Percentiles rank a stretch among this genome's conserved stretches.
phyloP scores from a whole-genome alignment of 2,888 invertebrate genomes.

The Tupiocoris notatus region DNA sequence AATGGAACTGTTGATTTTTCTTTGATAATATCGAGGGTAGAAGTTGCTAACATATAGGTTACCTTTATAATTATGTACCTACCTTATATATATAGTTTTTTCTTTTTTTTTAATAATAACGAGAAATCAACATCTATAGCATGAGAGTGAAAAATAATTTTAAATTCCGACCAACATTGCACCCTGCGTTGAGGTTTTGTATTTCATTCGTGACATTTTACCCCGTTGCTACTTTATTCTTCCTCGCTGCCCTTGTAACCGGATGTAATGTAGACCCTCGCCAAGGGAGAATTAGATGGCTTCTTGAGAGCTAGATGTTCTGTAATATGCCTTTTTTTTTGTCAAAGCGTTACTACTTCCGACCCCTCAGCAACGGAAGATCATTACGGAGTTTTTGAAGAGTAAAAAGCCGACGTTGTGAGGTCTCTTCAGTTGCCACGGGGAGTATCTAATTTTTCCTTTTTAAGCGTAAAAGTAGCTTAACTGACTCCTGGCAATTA shows the following conservation, averaged over 20 bases:
- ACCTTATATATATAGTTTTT: too few relatives aligned
- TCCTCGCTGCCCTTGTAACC: slow-evolving; percentile 4
- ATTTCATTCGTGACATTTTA: background rate
- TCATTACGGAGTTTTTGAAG: background rate
- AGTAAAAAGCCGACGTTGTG: background rate
- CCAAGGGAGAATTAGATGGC: slow-evolving; percentile 5
- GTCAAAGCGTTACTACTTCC: slow-evolving; percentile 2
- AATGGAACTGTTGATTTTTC: too few relatives aligned
- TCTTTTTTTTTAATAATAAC: too few relatives aligned
- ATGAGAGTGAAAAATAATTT: too few relatives aligned
- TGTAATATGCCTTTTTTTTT: slow-evolving; percentile 18
- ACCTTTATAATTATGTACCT: too few relatives aligned
- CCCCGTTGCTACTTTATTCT: background rate
- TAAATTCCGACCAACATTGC: too few relatives aligned
- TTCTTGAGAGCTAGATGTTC: slow-evolving; percentile 22
- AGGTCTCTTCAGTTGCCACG: slow-evolving; percentile 3
- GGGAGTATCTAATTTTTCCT: slow-evolving; percentile 20
- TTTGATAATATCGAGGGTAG: too few relatives aligned
- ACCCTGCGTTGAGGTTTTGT: too few relatives aligned
- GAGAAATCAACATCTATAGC: too few relatives aligned
- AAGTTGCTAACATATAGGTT: too few relatives aligned
- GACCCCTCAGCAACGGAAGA: background rate
- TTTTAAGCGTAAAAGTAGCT: slow-evolving; percentile 23
- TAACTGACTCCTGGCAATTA: slow-evolving; percentile 29
- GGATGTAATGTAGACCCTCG: slow-evolving; percentile 14